Percentiles rank a stretch among this genome's conserved stretches.
Conservation (phyloP, 2,797 vertebrate genomes). For the Periophthalmus magnuspinnatus region DNA sequence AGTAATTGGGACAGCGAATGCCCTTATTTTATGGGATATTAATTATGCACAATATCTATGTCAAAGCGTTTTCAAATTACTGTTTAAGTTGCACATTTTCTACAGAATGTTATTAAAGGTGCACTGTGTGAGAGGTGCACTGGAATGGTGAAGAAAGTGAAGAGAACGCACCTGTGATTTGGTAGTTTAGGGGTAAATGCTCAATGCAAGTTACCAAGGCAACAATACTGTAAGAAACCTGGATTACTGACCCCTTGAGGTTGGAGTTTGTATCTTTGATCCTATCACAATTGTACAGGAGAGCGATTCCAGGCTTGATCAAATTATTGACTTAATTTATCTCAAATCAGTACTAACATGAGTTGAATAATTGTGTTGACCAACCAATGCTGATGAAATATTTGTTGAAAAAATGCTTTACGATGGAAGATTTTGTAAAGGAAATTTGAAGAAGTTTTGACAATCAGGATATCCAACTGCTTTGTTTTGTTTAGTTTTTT, state of each 20-base stretch:
- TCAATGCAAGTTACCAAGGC: neutral
- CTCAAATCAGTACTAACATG: neutral
- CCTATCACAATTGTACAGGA: neutral
- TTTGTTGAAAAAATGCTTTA: neutral
- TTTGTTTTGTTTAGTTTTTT: constrained; percentile 7
- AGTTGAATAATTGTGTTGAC: neutral
- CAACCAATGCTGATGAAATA: neutral
- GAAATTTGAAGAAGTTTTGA: constrained; percentile 19
- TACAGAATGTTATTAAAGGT: neutral
- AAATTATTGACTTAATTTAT: neutral
- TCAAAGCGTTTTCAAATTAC: constrained; percentile 28
- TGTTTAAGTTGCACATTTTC: constrained; percentile 40
- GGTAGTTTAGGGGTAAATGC: neutral
- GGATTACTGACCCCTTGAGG: neutral
- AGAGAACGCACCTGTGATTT: neutral
- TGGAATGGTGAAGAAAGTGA: neutral
- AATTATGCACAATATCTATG: constrained; percentile 46
- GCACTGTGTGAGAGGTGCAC: no score
- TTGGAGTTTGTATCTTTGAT: neutral
- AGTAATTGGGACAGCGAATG: constrained; percentile 41
- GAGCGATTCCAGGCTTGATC: neutral
- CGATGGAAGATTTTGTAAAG: neutral
- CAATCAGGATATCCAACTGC: constrained; percentile 14
- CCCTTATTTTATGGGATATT: constrained; percentile 50
- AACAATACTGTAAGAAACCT: neutral